Base-by-base conservation (phyloP, 2,888 invertebrate species). In the Drosophila buzzatii region DNA sequence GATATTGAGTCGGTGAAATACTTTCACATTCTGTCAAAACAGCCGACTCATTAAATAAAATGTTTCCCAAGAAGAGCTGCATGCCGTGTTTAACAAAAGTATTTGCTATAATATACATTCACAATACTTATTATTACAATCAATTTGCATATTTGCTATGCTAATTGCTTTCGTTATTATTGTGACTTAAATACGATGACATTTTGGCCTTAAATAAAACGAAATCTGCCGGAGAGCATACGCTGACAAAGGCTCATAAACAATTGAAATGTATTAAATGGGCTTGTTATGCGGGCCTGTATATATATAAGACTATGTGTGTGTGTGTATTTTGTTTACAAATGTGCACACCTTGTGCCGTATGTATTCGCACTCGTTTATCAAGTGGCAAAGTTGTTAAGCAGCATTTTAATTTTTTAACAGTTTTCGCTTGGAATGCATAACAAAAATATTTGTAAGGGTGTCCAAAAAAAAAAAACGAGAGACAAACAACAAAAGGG, bases 331-430 rank as follows among this genome's bases (percentile, higher is more conserved):
- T 33, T 39, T 59, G 14, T 47, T 47, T 59, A 39, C 35, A 67
- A 60, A 53, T 56, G 56, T 59, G 72, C 70, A 59, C 70, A 79
- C 81, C 70, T 82, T 75, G 69, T 73, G 39, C 49, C 41, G 37
- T 37, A 23, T 74, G 72, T 70, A 69, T 74, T 73, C 74, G 68
- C 61, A 73, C 83, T 80, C 85, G 83, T 85, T 85, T 85, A 87
- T 85, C 85, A 85, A 80, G 78, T 81, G 70, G 69, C 73, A 78
- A 85, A 87, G 73, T 82, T 80, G 83, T 82, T 82, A 81, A 82
- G 82, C 82, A 85, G 82, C 78, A 85, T 87, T 87, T 86, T 80
- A 83, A 86, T 79, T 81, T 85, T 84, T 85, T 70, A 84, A 84
- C 85, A 73, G 78, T 85, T 85, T 81, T 78, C 41, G 67, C 71